Evolutionary conservation across 1,140 invertebrate species (phyloP).

Genomic region (Drosophila pruinosa): DNA sequence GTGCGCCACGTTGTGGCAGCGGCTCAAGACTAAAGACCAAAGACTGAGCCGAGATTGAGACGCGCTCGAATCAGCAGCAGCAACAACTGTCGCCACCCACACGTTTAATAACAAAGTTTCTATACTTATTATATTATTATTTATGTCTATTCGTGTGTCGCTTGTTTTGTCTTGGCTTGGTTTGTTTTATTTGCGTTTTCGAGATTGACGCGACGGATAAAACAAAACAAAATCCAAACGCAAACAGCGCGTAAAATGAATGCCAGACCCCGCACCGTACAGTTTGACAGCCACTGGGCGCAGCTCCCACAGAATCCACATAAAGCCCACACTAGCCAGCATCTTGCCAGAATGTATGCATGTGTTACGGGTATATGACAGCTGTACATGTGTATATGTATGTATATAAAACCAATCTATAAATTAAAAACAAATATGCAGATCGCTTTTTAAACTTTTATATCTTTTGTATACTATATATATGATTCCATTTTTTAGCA

Average conservation of each 20-base stretch:
- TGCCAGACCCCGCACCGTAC: slow-evolving; percentile 16
- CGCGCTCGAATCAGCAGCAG: slow-evolving; percentile 19
- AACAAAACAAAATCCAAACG: slow-evolving; percentile 32
- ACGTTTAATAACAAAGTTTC: slow-evolving; percentile 59
- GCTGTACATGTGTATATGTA: background rate
- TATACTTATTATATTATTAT: slow-evolving; percentile 62
- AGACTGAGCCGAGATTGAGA: slow-evolving; percentile 8
- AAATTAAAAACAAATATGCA: background rate
- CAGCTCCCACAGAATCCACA: slow-evolving; percentile 17
- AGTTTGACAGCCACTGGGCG: slow-evolving; percentile 27
- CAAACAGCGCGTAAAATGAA: slow-evolving; percentile 42
- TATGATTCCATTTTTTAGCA: background rate
- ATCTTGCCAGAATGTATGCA: background rate
- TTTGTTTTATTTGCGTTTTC: slow-evolving; percentile 9
- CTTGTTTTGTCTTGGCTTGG: slow-evolving; percentile 33
- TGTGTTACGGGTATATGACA: background rate
- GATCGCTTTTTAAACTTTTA: background rate
- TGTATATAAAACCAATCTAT: no score
- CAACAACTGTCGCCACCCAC: slow-evolving; percentile 62
- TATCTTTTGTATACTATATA: background rate
- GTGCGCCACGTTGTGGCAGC: slow-evolving; percentile 41
- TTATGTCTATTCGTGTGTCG: slow-evolving; percentile 21
- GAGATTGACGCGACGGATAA: slow-evolving; percentile 70
- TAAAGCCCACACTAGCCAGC: slow-evolving; percentile 30
- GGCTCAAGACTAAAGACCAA: slow-evolving; percentile 45